A percentile compares a stretch with the other conserved stretches of the same genome.
phyloP scores from a whole-genome alignment of 2,797 vertebrate genomes.

The Vireo griseus region DNA sequence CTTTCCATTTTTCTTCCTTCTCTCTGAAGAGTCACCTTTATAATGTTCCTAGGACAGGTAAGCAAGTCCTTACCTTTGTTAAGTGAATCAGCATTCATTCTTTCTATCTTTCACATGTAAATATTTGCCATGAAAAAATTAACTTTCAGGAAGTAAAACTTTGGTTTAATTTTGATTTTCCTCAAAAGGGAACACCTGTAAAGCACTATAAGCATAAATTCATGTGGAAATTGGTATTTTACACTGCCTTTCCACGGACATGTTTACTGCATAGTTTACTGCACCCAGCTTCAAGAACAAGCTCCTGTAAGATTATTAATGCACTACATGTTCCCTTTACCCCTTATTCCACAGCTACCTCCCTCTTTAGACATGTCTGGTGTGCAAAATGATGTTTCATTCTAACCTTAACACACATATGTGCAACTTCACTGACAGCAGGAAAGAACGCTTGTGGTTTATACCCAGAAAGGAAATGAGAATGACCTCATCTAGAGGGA shows the following conservation, averaged over 20 bases:
- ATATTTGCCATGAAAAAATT: background rate
- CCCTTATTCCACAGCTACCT: background rate
- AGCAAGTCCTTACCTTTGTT: fast-evolving
- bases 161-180: background rate
- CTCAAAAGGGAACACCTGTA: background rate
- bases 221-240: background rate
- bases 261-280: background rate
- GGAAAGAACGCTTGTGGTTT: background rate
- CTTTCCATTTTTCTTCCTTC: background rate
- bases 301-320: background rate
- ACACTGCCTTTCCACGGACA: background rate
- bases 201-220: background rate
- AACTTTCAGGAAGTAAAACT: background rate
- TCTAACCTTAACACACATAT: background rate
- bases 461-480: background rate
- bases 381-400: background rate
- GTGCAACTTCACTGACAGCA: background rate
- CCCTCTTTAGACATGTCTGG: background rate
- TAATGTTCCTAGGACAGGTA: background rate
- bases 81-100: background rate
- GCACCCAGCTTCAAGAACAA: background rate
- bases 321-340: background rate
- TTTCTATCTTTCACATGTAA: background rate
- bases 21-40: background rate
- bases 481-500: background rate